Evolutionary conservation across 2,888 invertebrate genomes (phyloP), one percentile per base, ranked within the genome.

Genomic region (Agonopterix subpropinquella): DNA sequence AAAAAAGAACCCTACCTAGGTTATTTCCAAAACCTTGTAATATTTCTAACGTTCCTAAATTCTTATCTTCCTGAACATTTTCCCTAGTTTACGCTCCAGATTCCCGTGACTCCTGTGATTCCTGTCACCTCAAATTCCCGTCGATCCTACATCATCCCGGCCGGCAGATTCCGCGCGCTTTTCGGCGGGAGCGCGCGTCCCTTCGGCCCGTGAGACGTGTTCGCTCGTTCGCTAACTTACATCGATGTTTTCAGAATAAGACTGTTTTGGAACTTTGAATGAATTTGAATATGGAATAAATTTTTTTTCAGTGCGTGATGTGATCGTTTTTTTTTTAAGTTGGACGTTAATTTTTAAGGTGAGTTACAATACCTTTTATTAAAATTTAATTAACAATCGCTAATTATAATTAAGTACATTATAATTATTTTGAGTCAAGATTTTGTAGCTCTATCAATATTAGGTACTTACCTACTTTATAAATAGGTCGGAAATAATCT

Each of bases 161-260:
- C 64, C 57, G 59, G 43, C 81, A 82, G 67, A 82, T 68, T 73
- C 54, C 64, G 67, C 70, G 72, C 71, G 77, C 60, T 67, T 59
- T 59, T 68, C 71, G 71, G 45, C 64, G 72, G 72, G 75, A 71
- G 64, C 68, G 73, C 74, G 70, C 74, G 80, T 73, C 65, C 64
- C 65, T 56, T 61, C 47, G 47, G 47, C 47, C 49, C 36, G 42
- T 45, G 49, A 53, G 51, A 54, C 54, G 59, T 52, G 57, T 51
- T 53, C 50, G 52, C 45, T 53, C 52, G 28, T 7, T 45, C 53
- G 54, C 61, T 53, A 71, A 73, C 73, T 73, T 72, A 42, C 11
- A 44, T 43, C 37, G 43, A 48, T 41, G 39, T 39, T 11, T n/a
- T 39, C 9, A 11, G n/a, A 11, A 28, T 28, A 28, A 28, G 28